A percentile compares a stretch with the other conserved stretches of the same genome.
Conservation (phyloP, 2,888 invertebrate species). For the Imbricaverruca yamaguchii region DNA sequence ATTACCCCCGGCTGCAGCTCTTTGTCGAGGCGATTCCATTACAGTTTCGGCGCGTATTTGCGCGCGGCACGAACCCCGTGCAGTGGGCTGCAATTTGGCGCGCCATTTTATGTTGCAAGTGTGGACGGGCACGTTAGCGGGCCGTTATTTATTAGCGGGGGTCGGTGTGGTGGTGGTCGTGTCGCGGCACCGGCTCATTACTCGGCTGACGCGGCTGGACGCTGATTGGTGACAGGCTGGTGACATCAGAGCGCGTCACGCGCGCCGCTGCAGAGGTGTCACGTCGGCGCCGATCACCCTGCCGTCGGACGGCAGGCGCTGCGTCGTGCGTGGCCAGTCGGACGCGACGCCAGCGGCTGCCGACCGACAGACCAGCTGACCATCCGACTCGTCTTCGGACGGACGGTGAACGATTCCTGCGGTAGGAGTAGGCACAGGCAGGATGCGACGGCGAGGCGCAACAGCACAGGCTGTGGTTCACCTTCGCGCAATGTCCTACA, state of each 20-base stretch:
- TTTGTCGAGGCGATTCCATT: background rate
- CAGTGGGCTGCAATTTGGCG: background rate
- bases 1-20: slow-evolving; percentile 1
- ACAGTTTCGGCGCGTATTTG: background rate
- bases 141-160: background rate
- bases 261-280: background rate
- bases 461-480: too few species aligned
- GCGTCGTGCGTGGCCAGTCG: too few species aligned
- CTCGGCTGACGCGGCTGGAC: background rate
- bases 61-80: background rate
- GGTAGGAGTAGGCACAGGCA: too few species aligned
- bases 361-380: too few species aligned
- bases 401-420: too few species aligned
- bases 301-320: too few species aligned
- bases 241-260: background rate
- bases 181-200: background rate
- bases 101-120: slow-evolving; percentile 17
- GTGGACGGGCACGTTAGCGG: background rate
- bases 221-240: background rate
- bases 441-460: too few species aligned
- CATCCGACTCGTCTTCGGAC: too few species aligned
- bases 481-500: too few species aligned
- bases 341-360: too few species aligned
- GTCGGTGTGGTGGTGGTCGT: background rate
- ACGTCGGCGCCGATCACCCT: background rate